A percentile compares a stretch with the other conserved stretches of the same genome.
These are phyloP conservation scores for Tenebrio molitor DNA, from an alignment of 1,140 invertebrate genomes.

Conservation along the genomic window DNA sequence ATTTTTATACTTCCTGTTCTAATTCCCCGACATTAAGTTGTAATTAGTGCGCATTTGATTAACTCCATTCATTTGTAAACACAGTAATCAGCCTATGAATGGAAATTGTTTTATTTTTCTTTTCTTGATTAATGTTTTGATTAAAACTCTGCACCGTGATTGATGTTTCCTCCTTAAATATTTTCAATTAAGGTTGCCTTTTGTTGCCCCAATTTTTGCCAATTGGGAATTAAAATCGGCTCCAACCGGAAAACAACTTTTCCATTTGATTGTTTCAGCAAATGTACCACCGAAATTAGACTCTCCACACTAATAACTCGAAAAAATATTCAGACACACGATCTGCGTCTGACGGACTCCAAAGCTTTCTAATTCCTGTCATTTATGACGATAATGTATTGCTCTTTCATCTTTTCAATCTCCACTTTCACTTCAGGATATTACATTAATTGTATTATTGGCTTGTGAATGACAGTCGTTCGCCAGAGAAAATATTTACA, in stretches of 20 bases:
- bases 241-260: too few species aligned
- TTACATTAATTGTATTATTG: conserved; percentile 12
- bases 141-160: too few species aligned
- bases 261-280: too few species aligned
- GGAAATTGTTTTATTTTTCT: not conserved
- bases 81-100: conserved; percentile 4
- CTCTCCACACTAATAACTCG: not conserved
- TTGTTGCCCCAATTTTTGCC: too few species aligned
- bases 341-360: not conserved
- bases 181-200: too few species aligned
- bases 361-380: conserved; percentile 31
- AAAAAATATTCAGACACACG: not conserved
- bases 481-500: conserved; percentile 7
- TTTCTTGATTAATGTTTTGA: not conserved
- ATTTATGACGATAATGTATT: not conserved
- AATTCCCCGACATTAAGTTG: conserved; percentile 1
- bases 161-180: too few species aligned
- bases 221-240: too few species aligned
- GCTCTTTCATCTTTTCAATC: conserved; percentile 27
- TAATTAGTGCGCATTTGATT: conserved; percentile 7
- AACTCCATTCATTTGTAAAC: not conserved
- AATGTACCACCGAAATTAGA: too few species aligned
- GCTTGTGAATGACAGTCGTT: conserved; percentile 13
- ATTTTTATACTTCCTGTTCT: conserved; percentile 33
- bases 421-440: conserved; percentile 27